A percentile compares a stretch with the other conserved stretches of the same genome.
phyloP scores from a whole-genome alignment of 1,140 invertebrate genomes.

The Solenopsis invicta region DNA sequence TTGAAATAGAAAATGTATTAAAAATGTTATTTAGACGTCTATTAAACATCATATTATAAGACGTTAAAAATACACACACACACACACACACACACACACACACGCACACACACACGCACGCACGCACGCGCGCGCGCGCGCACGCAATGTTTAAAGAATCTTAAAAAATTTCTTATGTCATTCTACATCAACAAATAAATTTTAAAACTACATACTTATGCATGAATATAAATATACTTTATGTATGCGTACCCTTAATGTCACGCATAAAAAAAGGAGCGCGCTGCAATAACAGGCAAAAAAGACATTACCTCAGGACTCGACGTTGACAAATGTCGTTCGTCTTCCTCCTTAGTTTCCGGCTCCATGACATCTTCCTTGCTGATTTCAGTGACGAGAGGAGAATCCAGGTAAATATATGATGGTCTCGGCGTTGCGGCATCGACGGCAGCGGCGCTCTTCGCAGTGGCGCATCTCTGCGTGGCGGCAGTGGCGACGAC shows the following conservation, averaged over 20 bases:
- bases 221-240: not conserved
- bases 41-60: too few species aligned
- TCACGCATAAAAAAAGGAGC: not conserved
- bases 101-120: too few species aligned
- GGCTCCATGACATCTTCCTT: conserved; percentile 83
- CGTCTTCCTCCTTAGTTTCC: conserved; percentile 82
- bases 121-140: too few species aligned
- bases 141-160: too few species aligned
- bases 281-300: not conserved
- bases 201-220: not conserved
- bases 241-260: not conserved
- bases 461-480: conserved; percentile 68
- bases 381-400: conserved; percentile 64
- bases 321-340: conserved; percentile 79
- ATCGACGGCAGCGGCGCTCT: conserved; percentile 64
- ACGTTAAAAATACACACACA: too few species aligned
- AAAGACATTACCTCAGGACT: conserved; percentile 79
- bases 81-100: too few species aligned
- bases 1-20: too few species aligned
- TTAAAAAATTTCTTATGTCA: not conserved
- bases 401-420: conserved; percentile 52
- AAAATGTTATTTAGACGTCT: too few species aligned
- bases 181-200: not conserved
- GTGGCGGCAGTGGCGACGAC: conserved; percentile 47
- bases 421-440: conserved; percentile 63